Conservation (phyloP, 2,113 vertebrate genomes). For the Platysternon megacephalum region DNA sequence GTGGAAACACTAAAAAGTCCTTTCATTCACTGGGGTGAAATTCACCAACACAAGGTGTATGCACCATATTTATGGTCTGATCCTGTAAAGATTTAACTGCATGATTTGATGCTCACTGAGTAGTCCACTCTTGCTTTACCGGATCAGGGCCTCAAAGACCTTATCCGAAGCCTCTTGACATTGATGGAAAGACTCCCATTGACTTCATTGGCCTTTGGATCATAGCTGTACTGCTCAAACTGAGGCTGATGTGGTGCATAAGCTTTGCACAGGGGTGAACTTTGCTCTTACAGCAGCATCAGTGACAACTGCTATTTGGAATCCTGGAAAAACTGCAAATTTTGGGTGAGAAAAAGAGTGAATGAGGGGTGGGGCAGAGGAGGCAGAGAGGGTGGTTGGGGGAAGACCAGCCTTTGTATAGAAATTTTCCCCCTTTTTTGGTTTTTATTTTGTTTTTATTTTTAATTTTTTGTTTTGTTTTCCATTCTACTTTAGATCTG, state of each 20-base stretch:
- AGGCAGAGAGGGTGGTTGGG: slow-evolving; percentile 44
- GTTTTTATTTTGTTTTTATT: slow-evolving; percentile 36
- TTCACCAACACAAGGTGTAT: neutral
- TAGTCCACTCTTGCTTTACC: neutral
- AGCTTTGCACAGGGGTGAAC: neutral
- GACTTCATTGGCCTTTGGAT: neutral
- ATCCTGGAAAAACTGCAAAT: slow-evolving; percentile 27
- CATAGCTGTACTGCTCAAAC: accelerated
- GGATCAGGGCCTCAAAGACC: neutral
- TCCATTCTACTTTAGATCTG: slow-evolving; percentile 88
- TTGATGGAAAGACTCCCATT: accelerated
- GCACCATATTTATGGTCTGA: neutral
- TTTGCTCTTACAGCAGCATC: slow-evolving; percentile 1
- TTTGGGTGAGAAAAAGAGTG: slow-evolving; percentile 38
- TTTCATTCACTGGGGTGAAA: slow-evolving; percentile 40
- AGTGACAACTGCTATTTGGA: slow-evolving; percentile 40
- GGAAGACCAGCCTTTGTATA: slow-evolving; percentile 82
- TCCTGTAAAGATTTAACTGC: neutral
- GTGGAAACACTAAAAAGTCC: slow-evolving; percentile 44
- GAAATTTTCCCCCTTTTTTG: slow-evolving; percentile 73
- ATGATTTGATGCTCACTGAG: neutral
- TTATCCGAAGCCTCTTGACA: neutral
- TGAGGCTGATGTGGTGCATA: neutral
- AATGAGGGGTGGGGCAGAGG: slow-evolving; percentile 55
- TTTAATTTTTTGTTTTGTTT: slow-evolving; percentile 16